Evolutionary conservation across 2,888 invertebrate genomes (phyloP), one percentile per base, ranked within the genome.

Genomic region (Yponomeuta cagnagella): DNA sequence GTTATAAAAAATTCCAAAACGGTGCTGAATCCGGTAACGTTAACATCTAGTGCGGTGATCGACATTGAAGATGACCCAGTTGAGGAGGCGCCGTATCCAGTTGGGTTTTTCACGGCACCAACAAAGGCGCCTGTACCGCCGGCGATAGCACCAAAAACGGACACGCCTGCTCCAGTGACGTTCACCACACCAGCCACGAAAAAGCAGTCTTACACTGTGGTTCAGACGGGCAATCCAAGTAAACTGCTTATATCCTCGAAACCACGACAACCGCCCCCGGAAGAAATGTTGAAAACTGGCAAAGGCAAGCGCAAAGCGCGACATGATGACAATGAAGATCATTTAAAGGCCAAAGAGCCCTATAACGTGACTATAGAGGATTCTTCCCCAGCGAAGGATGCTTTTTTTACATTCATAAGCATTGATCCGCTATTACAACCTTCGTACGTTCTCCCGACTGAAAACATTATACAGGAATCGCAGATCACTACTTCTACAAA

Each of bases 241-340:
- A 92, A 92, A 79, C 76, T 92, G 63, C 74, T 92, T 30, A 90
- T 92, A 80, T 91, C 92, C n/a, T 83, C 88, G 3, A 91, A 90
- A 79, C 78, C 88, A 0, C 80, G 83, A 72, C 74, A 76, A 48
- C 37, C 58, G 1, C 74, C 72, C 1, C 73, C 74, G 0, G 82
- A 79, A 30, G 85, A 85, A 66, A 71, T 74, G 1, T 75, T 79
- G 8, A 88, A 81, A 74, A 58, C 52, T 15, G 30, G 31, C 4
- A 91, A 87, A 75, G 81, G 79, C 37, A 71, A 72, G 23, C 85
- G 75, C 72, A 89, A 83, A 75, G 33, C 74, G 2, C 84, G 81
- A 76, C 69, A 70, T 15, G 80, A 79, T 33, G 70, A 48, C 2
- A 78, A 69, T 71, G 70, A 74, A 30, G 71, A 71, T 9, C 68